Evolutionary conservation across 2,113 vertebrate species (phyloP).

Genomic region (Mastomys coucha): DNA sequence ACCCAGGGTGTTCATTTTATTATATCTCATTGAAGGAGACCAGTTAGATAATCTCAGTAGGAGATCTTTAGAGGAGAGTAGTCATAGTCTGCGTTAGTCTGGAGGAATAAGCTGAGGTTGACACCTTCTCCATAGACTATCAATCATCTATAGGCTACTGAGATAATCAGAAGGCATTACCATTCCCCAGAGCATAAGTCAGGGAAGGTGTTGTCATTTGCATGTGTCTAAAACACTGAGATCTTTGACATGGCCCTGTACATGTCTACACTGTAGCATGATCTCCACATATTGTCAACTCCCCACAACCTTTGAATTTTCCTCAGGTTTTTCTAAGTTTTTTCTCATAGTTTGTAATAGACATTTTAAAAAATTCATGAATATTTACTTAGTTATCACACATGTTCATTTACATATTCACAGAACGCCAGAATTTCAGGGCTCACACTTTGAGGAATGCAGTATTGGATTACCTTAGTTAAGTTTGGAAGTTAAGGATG

Average conservation of each 20-base stretch:
- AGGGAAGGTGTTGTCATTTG: not conserved
- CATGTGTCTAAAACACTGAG: not conserved
- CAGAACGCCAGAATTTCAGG: not conserved
- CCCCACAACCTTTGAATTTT: not conserved
- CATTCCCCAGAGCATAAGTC: not conserved
- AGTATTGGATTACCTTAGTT: conserved; percentile 13
- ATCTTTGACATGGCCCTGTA: not conserved
- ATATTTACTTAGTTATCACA: not conserved
- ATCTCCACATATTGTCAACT: too few species aligned
- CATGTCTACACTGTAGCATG: not conserved
- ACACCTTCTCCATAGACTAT: not conserved
- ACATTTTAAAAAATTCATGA: conserved; percentile 45
- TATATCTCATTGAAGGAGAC: not conserved
- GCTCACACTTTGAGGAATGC: not conserved
- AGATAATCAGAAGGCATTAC: not conserved
- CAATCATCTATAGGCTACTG: not conserved
- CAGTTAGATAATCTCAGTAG: not conserved
- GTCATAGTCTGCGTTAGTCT: not conserved
- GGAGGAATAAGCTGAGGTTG: not conserved
- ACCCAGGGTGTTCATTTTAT: not conserved
- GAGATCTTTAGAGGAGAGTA: not conserved
- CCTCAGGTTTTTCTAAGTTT: conserved; percentile 47
- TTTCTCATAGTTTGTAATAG: not conserved
- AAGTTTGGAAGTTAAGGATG: conserved; percentile 38
- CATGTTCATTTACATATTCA: conserved; percentile 4